Conservation (phyloP, 1,140 invertebrate species). For the Dreissena rostriformis region DNA sequence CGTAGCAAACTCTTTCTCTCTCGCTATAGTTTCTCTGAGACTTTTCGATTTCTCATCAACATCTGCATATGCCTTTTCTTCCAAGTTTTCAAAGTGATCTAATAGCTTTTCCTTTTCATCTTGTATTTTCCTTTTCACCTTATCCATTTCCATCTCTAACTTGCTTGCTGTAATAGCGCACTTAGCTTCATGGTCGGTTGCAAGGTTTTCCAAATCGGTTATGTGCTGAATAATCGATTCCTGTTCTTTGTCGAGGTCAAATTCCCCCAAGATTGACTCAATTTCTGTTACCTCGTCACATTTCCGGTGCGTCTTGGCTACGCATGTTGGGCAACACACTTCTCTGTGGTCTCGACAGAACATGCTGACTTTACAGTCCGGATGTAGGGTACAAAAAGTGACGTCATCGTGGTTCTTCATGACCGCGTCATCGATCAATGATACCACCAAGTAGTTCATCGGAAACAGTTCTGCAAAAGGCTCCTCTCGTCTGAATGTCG, state of each 20-base stretch:
- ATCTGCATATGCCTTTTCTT: neutral
- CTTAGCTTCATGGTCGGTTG: slow-evolving; percentile 38
- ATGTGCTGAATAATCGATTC: neutral
- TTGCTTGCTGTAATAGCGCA: slow-evolving; percentile 34
- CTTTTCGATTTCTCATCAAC: slow-evolving; percentile 3
- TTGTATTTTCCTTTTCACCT: slow-evolving; percentile 10
- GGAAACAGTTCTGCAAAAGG: slow-evolving; percentile 35
- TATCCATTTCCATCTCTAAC: slow-evolving; percentile 28
- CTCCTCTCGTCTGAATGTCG: neutral
- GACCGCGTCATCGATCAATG: slow-evolving; percentile 22
- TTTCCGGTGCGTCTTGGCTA: slow-evolving; percentile 33
- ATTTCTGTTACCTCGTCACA: slow-evolving; percentile 49
- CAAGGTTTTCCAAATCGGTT: slow-evolving; percentile 11
- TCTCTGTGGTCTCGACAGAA: slow-evolving; percentile 41
- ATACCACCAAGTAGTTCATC: slow-evolving; percentile 24
- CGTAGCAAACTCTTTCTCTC: neutral
- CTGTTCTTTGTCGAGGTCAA: neutral
- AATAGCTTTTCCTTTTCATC: neutral
- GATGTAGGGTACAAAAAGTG: slow-evolving; percentile 26
- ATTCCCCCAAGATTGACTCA: neutral
- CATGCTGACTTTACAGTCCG: slow-evolving; percentile 28
- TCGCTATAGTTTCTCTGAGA: neutral
- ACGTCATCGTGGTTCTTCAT: neutral
- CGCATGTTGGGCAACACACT: slow-evolving; percentile 34
- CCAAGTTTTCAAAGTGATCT: slow-evolving; percentile 3